A percentile compares a stretch with the other conserved stretches of the same genome.
These are phyloP conservation scores for Brienomyrus brachyistius DNA, from an alignment of 2,113 vertebrate species.

Conservation along the genomic window DNA sequence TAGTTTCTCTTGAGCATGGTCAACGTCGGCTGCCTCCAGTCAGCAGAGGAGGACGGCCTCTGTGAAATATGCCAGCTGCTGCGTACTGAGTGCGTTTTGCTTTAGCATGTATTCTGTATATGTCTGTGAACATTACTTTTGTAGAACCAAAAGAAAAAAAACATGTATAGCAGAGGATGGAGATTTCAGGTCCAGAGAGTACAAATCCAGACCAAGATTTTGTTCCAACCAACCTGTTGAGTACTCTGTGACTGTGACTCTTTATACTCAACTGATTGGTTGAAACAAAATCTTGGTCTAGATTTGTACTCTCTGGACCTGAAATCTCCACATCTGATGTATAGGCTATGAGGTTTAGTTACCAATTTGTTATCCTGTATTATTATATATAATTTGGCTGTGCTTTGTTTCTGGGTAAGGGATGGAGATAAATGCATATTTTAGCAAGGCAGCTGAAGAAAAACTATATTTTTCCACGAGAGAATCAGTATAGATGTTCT, in stretches of 20 bases:
- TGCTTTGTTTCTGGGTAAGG: conserved; percentile 26
- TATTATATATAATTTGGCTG: conserved; percentile 19
- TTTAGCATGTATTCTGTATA: conserved; percentile 21
- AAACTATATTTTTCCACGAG: conserved; percentile 16
- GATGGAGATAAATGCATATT: background rate
- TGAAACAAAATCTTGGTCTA: no score
- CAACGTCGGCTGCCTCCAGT: background rate
- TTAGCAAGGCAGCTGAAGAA: background rate
- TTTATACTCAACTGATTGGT: no score
- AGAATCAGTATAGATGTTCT: background rate
- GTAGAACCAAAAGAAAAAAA: conserved; percentile 17
- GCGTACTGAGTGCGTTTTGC: conserved; percentile 10
- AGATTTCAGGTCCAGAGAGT: background rate
- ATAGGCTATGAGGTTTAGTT: conserved; percentile 11
- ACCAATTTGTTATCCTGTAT: conserved; percentile 18
- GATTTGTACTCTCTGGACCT: no score
- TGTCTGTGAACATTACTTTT: conserved; percentile 24
- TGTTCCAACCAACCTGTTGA: no score
- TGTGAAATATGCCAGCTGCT: background rate
- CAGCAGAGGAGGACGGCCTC: background rate
- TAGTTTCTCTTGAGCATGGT: background rate
- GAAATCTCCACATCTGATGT: background rate
- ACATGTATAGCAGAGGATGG: background rate
- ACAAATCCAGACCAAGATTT: no score
- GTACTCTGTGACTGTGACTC: no score